Base-by-base conservation (phyloP, 1,140 invertebrate species). In the Epicauta chinensis region DNA sequence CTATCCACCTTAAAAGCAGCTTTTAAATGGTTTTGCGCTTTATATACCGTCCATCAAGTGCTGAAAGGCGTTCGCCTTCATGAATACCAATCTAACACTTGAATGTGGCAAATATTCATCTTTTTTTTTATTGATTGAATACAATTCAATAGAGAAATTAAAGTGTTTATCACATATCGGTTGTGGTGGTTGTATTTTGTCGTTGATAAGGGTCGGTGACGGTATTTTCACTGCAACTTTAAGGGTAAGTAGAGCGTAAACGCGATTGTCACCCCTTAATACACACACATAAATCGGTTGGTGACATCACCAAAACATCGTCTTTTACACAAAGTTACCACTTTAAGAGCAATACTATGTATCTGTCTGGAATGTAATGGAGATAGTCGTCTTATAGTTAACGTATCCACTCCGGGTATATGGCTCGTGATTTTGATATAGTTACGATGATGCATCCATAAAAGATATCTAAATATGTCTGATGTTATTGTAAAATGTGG, bases 361-460 rank as follows among this genome's bases (percentile, higher is more conserved):
- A 43, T 43, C 38, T 51, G 48, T 43, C 40, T 51, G 43, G 37
- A 12, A 14, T 29, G 53, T 55, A 55, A 55, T 55, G 53, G 53
- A 55, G 47, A 49, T 55, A 49, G 53, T 46, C 42, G 10, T 12
- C 46, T 31, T 36, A 23, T 23, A 23, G 4, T 34, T 55, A 55
- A 49, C 53, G 53, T 36, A 39, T n/a, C 53, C 53, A 55, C 53
- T 55, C n/a, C 47, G 53, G 53, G 53, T 55, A 55, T 55, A 55
- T 55, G 53, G 53, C 42, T 55, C 36, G 53, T 55, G 53, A 55
- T 55, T 55, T 49, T 49, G 53, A 49, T 55, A 48, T 48, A 23
- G 46, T 48, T 48, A 55, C 46, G 45, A 49, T 55, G 53, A 55
- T 50, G 39, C 49, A 49, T 55, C 53, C 53, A 53, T 55, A 55